Percentiles rank a stretch among this genome's conserved stretches.
phyloP scores from a whole-genome alignment of 1,140 invertebrate genomes.

The Gonioctena quinquepunctata region DNA sequence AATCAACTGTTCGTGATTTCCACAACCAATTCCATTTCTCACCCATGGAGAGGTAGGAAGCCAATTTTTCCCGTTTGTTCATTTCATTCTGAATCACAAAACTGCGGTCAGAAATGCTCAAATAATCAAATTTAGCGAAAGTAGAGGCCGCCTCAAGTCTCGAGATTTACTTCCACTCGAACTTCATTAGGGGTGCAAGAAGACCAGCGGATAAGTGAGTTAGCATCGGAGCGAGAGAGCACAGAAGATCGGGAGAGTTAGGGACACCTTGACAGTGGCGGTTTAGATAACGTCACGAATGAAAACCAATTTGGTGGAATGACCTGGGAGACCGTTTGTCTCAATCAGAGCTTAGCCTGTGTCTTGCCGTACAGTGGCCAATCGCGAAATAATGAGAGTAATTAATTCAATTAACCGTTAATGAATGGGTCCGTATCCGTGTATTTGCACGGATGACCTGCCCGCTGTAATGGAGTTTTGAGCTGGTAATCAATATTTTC shows the following conservation, averaged over 20 bases:
- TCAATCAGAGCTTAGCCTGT: slow-evolving; percentile 49
- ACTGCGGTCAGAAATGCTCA: too few species aligned
- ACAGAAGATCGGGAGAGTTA: slow-evolving; percentile 26
- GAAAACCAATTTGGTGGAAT: slow-evolving; percentile 52
- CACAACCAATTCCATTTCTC: too few species aligned
- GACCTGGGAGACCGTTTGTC: slow-evolving; percentile 46
- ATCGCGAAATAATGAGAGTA: slow-evolving; percentile 57
- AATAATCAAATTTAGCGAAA: neutral
- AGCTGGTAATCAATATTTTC: slow-evolving; percentile 56
- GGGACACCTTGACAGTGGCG: slow-evolving; percentile 39
- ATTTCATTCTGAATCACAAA: neutral
- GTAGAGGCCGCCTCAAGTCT: neutral
- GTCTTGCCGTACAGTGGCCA: slow-evolving; percentile 50
- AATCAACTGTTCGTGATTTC: too few species aligned
- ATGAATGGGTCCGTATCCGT: slow-evolving; percentile 56
- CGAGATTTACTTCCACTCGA: slow-evolving; percentile 4
- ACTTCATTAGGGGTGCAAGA: slow-evolving; percentile 2
- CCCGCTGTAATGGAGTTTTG: slow-evolving; percentile 56
- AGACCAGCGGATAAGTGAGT: slow-evolving; percentile 15
- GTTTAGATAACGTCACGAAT: slow-evolving; percentile 44
- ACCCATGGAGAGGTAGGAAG: too few species aligned
- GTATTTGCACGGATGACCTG: slow-evolving; percentile 52
- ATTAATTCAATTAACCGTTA: slow-evolving; percentile 61
- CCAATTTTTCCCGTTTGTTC: too few species aligned
- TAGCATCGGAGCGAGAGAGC: neutral